Base-by-base conservation (phyloP, 2,888 invertebrate species). In the Catonia carolina region DNA sequence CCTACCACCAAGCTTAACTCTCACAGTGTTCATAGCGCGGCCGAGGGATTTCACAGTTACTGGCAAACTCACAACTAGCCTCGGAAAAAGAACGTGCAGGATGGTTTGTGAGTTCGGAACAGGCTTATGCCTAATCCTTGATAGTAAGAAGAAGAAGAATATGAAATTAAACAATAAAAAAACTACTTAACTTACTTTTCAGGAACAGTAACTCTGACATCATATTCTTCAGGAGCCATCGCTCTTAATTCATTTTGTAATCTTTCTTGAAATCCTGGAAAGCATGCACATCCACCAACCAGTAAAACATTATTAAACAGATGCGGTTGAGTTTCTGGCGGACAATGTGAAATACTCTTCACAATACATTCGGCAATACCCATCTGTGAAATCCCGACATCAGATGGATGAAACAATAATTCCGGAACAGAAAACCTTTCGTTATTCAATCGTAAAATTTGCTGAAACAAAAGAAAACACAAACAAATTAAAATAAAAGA, bases 381-480 rank as follows among this genome's bases (percentile, higher is more conserved):
- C 84, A 94, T 92, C 73, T 78, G 84, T 53, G 84, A 82, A 60
- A 99, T 88, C 0, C 94, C 96, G 35, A 98, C 86, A 71, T 98
- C 96, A 1, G 91, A 89, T 0, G 99, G 99, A 69, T 88, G 83
- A 70, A 99, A 97, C 2, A 99, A 73, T 2, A 98, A 76, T 74
- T 99, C 99, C 0, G 99, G 98, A 47, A 98, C 87, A 0, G 89
- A 80, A 71, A 99, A 97, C 48, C 98, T 75, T 74, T 99, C 99
- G 68, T 94, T 96, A 72, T 89, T 93, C 66, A 99, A 75, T 37
- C 88, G 75, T 36, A 99, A 77, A 15, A 87, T 83, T 78, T 96
- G 89, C 65, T 83, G 82, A 39, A 62, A 61, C 51, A 33, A 48
- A 55, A 41, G 15, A 20, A 14, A 8, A 15, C n/a, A n/a, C n/a